Percentiles rank a stretch among this genome's conserved stretches.
phyloP scores from a whole-genome alignment of 2,797 vertebrate species.

The Bovichtus variegatus region DNA sequence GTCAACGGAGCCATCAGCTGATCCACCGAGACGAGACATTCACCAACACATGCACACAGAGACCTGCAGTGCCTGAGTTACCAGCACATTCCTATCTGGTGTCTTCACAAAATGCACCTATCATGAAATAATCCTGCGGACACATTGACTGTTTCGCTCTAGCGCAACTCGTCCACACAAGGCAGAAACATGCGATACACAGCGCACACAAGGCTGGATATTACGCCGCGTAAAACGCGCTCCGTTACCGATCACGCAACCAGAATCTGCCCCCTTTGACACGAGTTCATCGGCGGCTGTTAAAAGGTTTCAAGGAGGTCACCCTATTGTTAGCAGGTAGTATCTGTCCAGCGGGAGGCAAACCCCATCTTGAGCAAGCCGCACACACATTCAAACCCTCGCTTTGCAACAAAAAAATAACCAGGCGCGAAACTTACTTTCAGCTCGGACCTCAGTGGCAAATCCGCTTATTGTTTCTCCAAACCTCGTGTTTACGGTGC shows the following conservation, averaged over 20 bases:
- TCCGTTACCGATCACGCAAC: conserved; percentile 23
- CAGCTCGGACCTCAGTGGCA: conserved; percentile 74
- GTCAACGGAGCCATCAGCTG: conserved; percentile 71
- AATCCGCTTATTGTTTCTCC: conserved; percentile 81
- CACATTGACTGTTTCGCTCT: conserved; percentile 36
- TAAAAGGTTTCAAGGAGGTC: conserved; percentile 81
- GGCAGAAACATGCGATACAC: conserved; percentile 30
- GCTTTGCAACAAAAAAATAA: conserved; percentile 75
- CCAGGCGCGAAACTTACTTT: conserved; percentile 93
- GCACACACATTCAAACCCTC: conserved; percentile 54
- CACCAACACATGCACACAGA: not conserved
- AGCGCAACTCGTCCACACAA: conserved; percentile 40
- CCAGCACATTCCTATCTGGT: conserved; percentile 25
- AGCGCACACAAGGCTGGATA: conserved; percentile 16
- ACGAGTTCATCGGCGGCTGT: conserved; percentile 68
- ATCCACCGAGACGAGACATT: conserved; percentile 46
- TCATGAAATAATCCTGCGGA: conserved; percentile 39
- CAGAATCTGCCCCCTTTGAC: conserved; percentile 45
- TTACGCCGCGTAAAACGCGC: conserved; percentile 51
- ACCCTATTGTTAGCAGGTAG: conserved; percentile 90
- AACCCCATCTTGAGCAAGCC: conserved; percentile 55
- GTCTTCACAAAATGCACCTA: conserved; percentile 19
- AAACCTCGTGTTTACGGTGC: conserved; percentile 73
- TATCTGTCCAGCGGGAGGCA: conserved; percentile 75
- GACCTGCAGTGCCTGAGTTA: conserved; percentile 30